Base-by-base conservation (phyloP, 2,888 invertebrate genomes). In the Litoditis marina region DNA sequence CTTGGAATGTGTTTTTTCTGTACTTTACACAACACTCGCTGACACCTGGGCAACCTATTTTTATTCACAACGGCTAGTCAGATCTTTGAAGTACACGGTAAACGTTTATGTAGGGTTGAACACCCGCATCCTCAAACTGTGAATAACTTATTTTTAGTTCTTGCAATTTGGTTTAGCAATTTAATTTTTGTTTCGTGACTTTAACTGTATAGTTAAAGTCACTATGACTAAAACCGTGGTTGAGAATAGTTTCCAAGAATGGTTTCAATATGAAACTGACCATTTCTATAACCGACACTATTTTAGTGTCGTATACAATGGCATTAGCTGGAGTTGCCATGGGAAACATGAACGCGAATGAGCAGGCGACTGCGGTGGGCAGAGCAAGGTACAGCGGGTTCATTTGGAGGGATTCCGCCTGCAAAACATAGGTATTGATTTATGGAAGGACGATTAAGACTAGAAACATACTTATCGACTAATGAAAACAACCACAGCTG, bases 271-370 rank as follows among this genome's bases (percentile, higher is more conserved):
- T 30, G 3, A 6, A 50, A 22, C 68, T 46, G 16, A 71, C 73
- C 73, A 71, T 71, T 1, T 69, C 67, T 8, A 42, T n/a, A 47
- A 69, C 56, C 22, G 56, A 53, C 6, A 71, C 47, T 8, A 58
- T 47, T 32, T 62, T 65, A 2, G 69, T 64, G 34, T 59, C 84
- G 81, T 65, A 74, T n/a, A 86, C 84, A 2, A 87, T 83, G 0
- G 87, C 84, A 70, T 87, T 87, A 1, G 87, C 86, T 6, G 57
- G 57, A 6, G 44, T 44, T 6, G 55, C 55, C 44, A 42, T 55
- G 6, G 55, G 55, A n/a, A 28, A 46, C 57, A 57, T 57, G 31
- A 32, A 57, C 28, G 47, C 57, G 34, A 47, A 57, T n/a, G 57
- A 57, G 2, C 46, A 49, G n/a, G n/a, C n/a, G n/a, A n/a, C n/a